Percentiles rank a stretch among this genome's conserved stretches.
Conservation (phyloP, 1,140 invertebrate genomes). For the Drosophila sechellia region DNA sequence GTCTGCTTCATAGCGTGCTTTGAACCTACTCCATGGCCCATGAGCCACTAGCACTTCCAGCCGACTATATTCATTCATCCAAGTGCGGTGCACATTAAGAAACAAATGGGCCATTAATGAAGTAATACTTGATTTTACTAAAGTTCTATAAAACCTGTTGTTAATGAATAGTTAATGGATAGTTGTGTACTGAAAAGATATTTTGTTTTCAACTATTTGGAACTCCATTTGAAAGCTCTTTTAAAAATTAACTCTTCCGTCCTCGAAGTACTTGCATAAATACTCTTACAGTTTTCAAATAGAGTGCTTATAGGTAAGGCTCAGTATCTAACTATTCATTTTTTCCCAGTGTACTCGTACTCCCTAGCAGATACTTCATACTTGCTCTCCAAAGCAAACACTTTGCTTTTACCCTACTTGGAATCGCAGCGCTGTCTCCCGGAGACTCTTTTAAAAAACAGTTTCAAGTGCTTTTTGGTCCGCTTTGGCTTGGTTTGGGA, state of each 20-base stretch:
- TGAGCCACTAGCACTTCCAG: constrained; percentile 38
- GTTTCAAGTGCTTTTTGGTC: constrained; percentile 71
- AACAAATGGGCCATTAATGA: background rate
- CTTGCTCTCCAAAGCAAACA: constrained; percentile 72
- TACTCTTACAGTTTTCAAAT: no score
- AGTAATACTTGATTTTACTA: no score
- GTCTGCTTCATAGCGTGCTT: constrained; percentile 77
- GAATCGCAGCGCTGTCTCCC: constrained; percentile 30
- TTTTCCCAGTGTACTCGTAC: background rate
- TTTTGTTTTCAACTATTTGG: no score
- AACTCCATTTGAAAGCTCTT: no score
- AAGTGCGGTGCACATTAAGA: constrained; percentile 47
- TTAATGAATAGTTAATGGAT: no score
- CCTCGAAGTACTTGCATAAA: no score
- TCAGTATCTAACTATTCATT: no score
- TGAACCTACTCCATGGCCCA: constrained; percentile 68
- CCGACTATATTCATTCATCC: constrained; percentile 76
- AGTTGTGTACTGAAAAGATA: no score
- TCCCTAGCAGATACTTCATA: constrained; percentile 39
- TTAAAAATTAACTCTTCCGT: no score
- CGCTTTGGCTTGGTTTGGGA: constrained; percentile 8
- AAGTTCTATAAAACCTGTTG: no score
- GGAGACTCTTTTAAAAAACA: constrained; percentile 66
- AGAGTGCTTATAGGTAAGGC: no score
- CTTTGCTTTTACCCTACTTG: constrained; percentile 72